Base-by-base conservation (phyloP, 2,888 invertebrate species). In the Drosophila histrio region DNA sequence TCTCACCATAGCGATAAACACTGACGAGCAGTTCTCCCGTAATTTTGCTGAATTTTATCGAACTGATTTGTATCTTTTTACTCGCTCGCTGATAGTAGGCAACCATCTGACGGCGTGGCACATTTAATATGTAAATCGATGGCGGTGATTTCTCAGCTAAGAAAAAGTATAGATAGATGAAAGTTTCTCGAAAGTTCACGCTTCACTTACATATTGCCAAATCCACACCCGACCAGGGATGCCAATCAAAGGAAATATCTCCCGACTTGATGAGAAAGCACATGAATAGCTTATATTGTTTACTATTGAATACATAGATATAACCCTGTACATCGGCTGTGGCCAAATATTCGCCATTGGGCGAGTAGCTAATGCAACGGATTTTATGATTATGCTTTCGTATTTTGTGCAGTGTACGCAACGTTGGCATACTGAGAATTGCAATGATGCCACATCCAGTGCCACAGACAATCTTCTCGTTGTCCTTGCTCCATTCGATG, bases 21-120 rank as follows among this genome's bases (percentile, higher is more conserved):
- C 91, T 91, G 58, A 92, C 92, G 54, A 92, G 84, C 47, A 92
- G 72, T 72, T 92, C 92, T 1, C 89, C 92, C 2, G 92, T 92
- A 8, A 91, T 56, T 56, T 91, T 91, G 72, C 90, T 92, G 56
- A 92, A 92, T 1, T 89, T 89, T 2, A 92, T 80, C 7, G 85
- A 87, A 54, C 91, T 90, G 8, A 92, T 89, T 1, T 69, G 58
- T 24, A 90, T 81, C 28, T 73, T 77, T 2, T 59, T 61, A 53
- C 89, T 89, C 9, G 71, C 85, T 5, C 91, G 88, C 50, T 88
- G 87, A 67, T 91, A 92, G 24, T 77, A 88, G 2, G 91, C 91
- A 6, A 90, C 89, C 26, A 90, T 87, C 67, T 90, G 80, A 2
- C 80, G 80, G 3, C 85, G 88, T 1, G 85, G 88, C 3, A 90